These are phyloP conservation scores for Nyctereutes procyonoides DNA, from an alignment of 2,113 vertebrate genomes.

Conservation along the genomic window DNA sequence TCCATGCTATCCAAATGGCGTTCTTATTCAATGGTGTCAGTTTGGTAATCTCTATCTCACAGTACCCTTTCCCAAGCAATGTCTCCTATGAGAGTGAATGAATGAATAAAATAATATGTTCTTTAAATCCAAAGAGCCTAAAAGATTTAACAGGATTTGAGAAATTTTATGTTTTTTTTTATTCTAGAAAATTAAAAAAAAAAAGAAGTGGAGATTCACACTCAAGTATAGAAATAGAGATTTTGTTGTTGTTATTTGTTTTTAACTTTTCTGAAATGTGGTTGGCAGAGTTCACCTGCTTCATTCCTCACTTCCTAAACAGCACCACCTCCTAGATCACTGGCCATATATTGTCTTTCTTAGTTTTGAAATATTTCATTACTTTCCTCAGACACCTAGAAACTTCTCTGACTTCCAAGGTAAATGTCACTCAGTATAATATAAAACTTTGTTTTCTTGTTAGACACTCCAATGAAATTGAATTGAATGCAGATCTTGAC, in stretches of 20 bases:
- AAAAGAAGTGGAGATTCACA: not conserved
- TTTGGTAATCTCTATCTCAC: not conserved
- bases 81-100: not conserved
- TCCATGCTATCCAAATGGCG: not conserved
- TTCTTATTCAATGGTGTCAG: not conserved
- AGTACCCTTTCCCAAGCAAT: not conserved
- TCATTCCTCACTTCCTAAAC: not conserved
- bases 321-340: not conserved
- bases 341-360: not conserved
- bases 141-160: not conserved
- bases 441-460: constrained; percentile 39
- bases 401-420: constrained; percentile 43
- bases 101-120: not conserved
- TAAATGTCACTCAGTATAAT: constrained; percentile 57
- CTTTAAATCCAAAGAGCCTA: not conserved
- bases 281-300: not conserved
- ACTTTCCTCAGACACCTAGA: not conserved
- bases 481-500: constrained; percentile 42
- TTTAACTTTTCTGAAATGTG: not conserved
- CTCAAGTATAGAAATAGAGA: not conserved
- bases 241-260: not conserved
- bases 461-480: constrained; percentile 44
- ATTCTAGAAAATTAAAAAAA: not conserved
- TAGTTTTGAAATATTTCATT: constrained; percentile 33
- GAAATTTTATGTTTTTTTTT: not conserved